phyloP scores from a whole-genome alignment of 2,797 vertebrate species.

The Scyliorhinus canicula region DNA sequence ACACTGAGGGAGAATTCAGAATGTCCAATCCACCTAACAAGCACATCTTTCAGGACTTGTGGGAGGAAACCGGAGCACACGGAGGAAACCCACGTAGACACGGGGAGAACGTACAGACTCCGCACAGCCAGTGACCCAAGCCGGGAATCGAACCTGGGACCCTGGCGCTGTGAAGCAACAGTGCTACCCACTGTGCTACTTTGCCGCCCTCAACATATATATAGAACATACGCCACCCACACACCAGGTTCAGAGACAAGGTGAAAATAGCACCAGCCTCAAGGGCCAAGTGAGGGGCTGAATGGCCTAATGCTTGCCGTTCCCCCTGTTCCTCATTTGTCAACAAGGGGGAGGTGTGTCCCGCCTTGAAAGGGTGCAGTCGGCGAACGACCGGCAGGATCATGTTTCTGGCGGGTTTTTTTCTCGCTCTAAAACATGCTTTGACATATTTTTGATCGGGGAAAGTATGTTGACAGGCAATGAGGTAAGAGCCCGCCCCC shows the following conservation, averaged over 20 bases:
- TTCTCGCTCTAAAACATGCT: neutral
- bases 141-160: too few relatives aligned
- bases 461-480: constrained; percentile 4
- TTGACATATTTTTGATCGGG: neutral
- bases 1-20: too few relatives aligned
- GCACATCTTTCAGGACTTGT: too few relatives aligned
- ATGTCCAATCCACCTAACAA: too few relatives aligned
- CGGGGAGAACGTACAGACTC: too few relatives aligned
- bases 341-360: neutral
- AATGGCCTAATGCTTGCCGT: neutral
- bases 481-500: neutral
- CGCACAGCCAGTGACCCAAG: too few relatives aligned
- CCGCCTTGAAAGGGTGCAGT: neutral
- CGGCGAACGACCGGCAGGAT: neutral
- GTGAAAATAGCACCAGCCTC: neutral
- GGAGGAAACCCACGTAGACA: too few relatives aligned
- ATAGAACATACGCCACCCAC: neutral
- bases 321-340: neutral
- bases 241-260: neutral
- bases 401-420: neutral
- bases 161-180: too few relatives aligned
- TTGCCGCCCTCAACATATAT: neutral
- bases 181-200: too few relatives aligned
- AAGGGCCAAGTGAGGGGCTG: neutral
- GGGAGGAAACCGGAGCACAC: too few relatives aligned